phyloP scores from a whole-genome alignment of 92 coral and sea anemone species.

The Galaxea fascicularis region DNA sequence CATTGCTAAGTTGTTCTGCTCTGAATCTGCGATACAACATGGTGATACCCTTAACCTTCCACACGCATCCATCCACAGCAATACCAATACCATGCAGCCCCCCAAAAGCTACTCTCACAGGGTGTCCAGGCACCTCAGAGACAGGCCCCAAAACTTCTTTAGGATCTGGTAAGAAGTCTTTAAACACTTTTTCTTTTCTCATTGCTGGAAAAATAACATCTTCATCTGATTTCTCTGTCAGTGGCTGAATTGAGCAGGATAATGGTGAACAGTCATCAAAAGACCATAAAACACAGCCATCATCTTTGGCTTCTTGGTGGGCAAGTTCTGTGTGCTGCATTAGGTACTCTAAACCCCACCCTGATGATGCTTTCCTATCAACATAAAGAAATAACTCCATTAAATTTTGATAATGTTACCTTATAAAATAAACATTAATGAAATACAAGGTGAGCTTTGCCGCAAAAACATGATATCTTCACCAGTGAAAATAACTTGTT shows the following conservation, averaged over 20 bases:
- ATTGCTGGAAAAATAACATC: constrained; percentile 71
- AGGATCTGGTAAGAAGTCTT: constrained; percentile 81
- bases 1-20: constrained; percentile 73
- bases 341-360: neutral
- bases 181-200: constrained; percentile 75
- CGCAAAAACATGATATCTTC: too few species aligned
- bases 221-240: constrained; percentile 42
- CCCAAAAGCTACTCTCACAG: constrained; percentile 81
- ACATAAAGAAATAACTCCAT: neutral
- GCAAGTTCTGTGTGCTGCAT: neutral
- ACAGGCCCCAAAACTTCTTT: constrained; percentile 91
- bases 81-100: constrained; percentile 83
- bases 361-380: constrained; percentile 13
- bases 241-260: neutral
- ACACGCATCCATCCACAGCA: constrained; percentile 68
- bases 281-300: constrained; percentile 82
- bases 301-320: constrained; percentile 66
- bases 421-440: too few species aligned
- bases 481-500: too few species aligned
- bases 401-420: constrained; percentile 8
- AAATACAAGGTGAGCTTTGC: too few species aligned
- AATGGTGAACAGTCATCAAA: constrained; percentile 73
- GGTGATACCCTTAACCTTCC: constrained; percentile 72
- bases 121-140: constrained; percentile 86
- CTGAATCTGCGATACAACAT: constrained; percentile 93